These are phyloP conservation scores for Sclerurus mexicanus DNA, from an alignment of 2,113 vertebrate genomes.

Conservation along the genomic window DNA sequence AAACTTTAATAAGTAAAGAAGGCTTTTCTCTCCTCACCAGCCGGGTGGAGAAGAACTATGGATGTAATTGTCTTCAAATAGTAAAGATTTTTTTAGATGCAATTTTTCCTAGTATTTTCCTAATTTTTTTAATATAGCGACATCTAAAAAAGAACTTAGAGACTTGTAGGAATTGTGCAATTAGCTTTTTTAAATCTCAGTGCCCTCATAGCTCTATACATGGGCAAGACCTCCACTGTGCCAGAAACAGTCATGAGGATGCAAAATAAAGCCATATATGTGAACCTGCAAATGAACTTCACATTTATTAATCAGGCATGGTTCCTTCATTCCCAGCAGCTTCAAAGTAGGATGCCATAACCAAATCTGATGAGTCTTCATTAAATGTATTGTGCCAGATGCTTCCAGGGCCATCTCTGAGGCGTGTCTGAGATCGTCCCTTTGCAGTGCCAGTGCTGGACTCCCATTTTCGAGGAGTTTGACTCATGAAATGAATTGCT, in stretches of 20 bases:
- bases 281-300: neutral
- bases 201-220: neutral
- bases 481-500: neutral
- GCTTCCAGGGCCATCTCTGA: neutral
- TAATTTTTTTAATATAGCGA: neutral
- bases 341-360: neutral
- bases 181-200: neutral
- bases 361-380: neutral
- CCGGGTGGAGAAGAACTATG: neutral
- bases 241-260: neutral
- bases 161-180: neutral
- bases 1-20: neutral
- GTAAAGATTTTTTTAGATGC: rapidly evolving
- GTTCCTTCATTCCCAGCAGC: neutral
- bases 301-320: neutral
- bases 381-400: neutral
- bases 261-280: neutral
- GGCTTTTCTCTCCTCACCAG: neutral
- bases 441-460: neutral
- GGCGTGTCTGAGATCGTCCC: neutral
- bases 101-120: neutral
- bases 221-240: neutral
- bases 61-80: neutral
- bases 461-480: neutral
- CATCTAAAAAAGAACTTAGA: neutral